Percentiles rank a stretch among this genome's conserved stretches.
These are phyloP conservation scores for Lichenostomus cassidix DNA, from an alignment of 2,113 vertebrate genomes.

Conservation along the genomic window DNA sequence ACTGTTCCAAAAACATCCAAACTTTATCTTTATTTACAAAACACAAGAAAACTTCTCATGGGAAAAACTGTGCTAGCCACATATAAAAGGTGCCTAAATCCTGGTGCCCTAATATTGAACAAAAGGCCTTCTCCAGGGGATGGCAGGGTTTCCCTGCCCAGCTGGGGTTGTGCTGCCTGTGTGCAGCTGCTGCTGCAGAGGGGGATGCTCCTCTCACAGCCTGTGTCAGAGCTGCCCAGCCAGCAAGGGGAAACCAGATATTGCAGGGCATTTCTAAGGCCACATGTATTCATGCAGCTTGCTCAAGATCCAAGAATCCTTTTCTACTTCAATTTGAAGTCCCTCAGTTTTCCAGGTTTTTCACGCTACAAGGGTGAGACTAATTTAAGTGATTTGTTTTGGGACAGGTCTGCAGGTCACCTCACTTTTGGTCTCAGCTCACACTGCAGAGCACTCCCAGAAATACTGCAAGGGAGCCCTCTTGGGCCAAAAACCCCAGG, in stretches of 20 bases:
- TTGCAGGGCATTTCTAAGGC: neutral
- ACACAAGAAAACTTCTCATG: too few relatives aligned
- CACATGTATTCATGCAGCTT: neutral
- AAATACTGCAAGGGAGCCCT: neutral
- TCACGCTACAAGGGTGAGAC: neutral
- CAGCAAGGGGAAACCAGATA: neutral
- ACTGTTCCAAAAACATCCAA: too few relatives aligned
- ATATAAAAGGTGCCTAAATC: neutral
- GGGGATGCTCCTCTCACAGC: neutral
- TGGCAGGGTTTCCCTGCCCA: neutral
- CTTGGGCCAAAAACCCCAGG: neutral
- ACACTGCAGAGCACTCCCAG: neutral
- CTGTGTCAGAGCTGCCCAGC: neutral
- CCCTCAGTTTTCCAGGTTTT: neutral
- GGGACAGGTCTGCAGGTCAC: neutral
- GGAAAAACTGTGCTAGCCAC: too few relatives aligned
- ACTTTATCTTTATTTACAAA: too few relatives aligned
- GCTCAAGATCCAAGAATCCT: neutral
- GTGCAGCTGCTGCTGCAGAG: neutral
- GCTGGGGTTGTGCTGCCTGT: neutral
- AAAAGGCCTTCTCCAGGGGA: neutral
- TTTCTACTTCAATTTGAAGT: neutral
- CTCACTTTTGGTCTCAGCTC: neutral
- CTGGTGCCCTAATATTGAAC: neutral
- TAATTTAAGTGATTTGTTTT: neutral